Evolutionary conservation across 2,888 invertebrate genomes (phyloP).

Genomic region (Phengaris arion): DNA sequence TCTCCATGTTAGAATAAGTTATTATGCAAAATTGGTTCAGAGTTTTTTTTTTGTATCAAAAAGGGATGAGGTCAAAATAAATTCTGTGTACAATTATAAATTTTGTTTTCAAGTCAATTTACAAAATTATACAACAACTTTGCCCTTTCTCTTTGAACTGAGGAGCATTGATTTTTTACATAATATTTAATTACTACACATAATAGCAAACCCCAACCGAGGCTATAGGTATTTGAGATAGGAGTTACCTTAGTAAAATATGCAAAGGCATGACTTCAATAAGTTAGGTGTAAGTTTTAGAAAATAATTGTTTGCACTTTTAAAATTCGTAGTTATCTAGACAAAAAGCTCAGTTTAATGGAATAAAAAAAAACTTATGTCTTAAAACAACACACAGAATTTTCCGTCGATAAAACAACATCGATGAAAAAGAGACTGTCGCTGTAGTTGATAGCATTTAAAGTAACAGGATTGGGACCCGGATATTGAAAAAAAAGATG

Average conservation of each 20-base stretch:
- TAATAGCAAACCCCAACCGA: not conserved
- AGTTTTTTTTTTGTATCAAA: conserved; percentile 58
- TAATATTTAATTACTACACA: not conserved
- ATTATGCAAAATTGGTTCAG: conserved; percentile 68
- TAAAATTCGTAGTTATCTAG: not conserved
- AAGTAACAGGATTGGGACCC: no score
- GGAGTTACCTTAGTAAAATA: conserved; percentile 7
- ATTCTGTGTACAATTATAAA: conserved; percentile 27
- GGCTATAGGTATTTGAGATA: not conserved
- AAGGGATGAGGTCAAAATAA: conserved; percentile 23
- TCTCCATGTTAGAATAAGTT: conserved; percentile 64
- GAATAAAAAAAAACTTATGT: no score
- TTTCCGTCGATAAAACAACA: no score
- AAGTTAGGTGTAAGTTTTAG: not conserved
- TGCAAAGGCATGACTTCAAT: not conserved
- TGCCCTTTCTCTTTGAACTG: not conserved
- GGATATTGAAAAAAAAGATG: no score
- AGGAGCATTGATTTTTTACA: not conserved
- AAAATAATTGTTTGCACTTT: conserved; percentile 9
- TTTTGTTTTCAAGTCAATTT: conserved; percentile 30
- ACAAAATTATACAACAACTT: conserved; percentile 18
- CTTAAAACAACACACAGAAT: no score
- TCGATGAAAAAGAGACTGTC: no score
- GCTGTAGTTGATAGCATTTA: no score
- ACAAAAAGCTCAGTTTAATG: not conserved